Evolutionary conservation across 1,140 invertebrate species (phyloP).

Genomic region (Liolophura sinensis): DNA sequence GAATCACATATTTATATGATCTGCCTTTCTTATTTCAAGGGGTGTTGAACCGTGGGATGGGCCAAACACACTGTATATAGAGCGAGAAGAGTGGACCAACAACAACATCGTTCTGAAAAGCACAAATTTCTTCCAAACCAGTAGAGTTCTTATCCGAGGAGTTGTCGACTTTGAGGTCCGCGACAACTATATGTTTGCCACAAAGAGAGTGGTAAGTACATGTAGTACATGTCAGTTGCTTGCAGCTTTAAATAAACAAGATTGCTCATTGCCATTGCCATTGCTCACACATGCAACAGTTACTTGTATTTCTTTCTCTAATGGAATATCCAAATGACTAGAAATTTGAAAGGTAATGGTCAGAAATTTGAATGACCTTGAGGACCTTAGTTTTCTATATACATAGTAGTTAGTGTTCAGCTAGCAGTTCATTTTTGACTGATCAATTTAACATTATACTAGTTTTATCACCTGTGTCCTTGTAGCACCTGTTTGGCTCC

Average conservation of each 20-base stretch:
- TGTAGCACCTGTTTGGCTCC: conserved; percentile 53
- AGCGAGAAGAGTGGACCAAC: conserved; percentile 68
- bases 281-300: too few relatives aligned
- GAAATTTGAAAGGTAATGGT: too few relatives aligned
- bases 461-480: conserved; percentile 37
- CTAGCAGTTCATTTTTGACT: too few relatives aligned
- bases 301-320: neutral
- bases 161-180: conserved; percentile 81
- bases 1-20: neutral
- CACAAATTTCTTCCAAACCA: conserved; percentile 57
- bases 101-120: conserved; percentile 67
- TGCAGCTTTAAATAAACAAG: too few relatives aligned
- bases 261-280: too few relatives aligned
- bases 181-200: conserved; percentile 84
- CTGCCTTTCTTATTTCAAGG: conserved; percentile 21
- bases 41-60: conserved; percentile 15
- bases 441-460: too few relatives aligned
- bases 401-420: too few relatives aligned
- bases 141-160: conserved; percentile 66
- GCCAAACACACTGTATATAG: conserved; percentile 69
- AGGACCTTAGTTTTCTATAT: too few relatives aligned
- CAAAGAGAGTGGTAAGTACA: conserved; percentile 58
- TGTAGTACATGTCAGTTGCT: conserved; percentile 4
- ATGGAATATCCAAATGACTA: neutral
- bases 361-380: too few relatives aligned